Base-by-base conservation (phyloP, 2,888 invertebrate species). In the Cephus pulcher region DNA sequence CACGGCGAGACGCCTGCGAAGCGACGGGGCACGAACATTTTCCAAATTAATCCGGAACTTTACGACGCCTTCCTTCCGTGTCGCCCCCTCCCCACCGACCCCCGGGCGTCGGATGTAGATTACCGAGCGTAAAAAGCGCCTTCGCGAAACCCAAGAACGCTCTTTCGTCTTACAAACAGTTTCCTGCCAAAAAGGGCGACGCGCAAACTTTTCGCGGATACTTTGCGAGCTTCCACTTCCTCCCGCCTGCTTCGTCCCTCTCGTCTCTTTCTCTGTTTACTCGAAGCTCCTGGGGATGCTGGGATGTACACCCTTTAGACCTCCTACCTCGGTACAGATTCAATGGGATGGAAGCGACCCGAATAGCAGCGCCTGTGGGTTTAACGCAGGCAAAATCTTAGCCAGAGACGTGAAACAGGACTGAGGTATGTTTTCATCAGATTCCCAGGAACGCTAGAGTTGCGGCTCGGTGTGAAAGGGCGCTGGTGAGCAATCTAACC, bases 281-380 rank as follows among this genome's bases (percentile, higher is more conserved):
- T 89, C 89, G 89, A 84, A 83, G 84, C 81, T 82, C 23, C 56
- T 23, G 23, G 76, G 80, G 56, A 74, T 37, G 12, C 74, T 37
- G 75, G 78, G 83, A 82, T 82, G 84, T 83, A 23, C 23, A 56
- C 56, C 23, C 83, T 83, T 81, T 83, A 23, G 23, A 23, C 23
- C 56, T 56, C 23, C 56, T 77, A 80, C 80, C 81, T 85, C 83
- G 82, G 82, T 82, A 79, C 81, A 81, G 81, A 77, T 89, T 88
- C 90, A 90, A 90, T 90, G 90, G 89, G 83, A 89, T 83, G 90
- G 89, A 89, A 88, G 85, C 83, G 84, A 87, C 85, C 86, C 83
- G 84, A 85, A 87, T 84, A 84, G 87, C 88, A 88, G 86, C 12
- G 34, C 84, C 78, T 82, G 83, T 83, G 85, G 56, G 86, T 88